phyloP scores from a whole-genome alignment of 2,888 invertebrate genomes.

The Octodonta nipae region DNA sequence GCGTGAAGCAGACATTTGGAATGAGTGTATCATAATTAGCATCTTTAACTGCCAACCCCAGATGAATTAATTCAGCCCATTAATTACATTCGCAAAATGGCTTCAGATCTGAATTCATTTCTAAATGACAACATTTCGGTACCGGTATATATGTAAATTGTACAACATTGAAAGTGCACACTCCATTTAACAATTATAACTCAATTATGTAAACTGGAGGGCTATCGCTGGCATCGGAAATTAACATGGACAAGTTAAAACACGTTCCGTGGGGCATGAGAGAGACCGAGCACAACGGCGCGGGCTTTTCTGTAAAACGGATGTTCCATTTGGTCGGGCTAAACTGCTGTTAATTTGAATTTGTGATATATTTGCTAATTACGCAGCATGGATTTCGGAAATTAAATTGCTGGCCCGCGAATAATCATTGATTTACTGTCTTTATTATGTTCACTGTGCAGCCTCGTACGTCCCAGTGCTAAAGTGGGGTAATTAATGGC shows the following conservation, averaged over 20 bases:
- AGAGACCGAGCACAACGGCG: too few species aligned
- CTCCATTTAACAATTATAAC: conserved; percentile 37
- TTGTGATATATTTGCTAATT: conserved; percentile 35
- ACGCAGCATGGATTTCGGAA: conserved; percentile 30
- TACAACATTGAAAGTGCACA: conserved; percentile 33
- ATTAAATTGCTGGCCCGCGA: conserved; percentile 28
- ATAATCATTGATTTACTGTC: conserved; percentile 27
- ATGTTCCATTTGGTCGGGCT: conserved; percentile 23
- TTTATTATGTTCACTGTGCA: conserved; percentile 14
- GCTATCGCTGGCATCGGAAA: conserved; percentile 35
- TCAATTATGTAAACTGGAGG: conserved; percentile 36
- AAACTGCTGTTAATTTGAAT: conserved; percentile 31
- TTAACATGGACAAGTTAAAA: conserved; percentile 36
- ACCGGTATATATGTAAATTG: conserved; percentile 35
- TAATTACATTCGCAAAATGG: too few species aligned
- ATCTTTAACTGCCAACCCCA: too few species aligned
- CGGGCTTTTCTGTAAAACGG: conserved; percentile 21
- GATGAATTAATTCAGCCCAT: too few species aligned
- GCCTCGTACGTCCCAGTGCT: too few species aligned
- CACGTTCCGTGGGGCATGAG: conserved; percentile 24
- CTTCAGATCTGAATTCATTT: too few species aligned
- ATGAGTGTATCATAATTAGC: too few species aligned
- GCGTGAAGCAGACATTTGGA: too few species aligned
- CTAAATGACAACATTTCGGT: too few species aligned
- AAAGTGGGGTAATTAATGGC: conserved; percentile 15